phyloP scores from a whole-genome alignment of 2,888 invertebrate species.

The Salticus scenicus region DNA sequence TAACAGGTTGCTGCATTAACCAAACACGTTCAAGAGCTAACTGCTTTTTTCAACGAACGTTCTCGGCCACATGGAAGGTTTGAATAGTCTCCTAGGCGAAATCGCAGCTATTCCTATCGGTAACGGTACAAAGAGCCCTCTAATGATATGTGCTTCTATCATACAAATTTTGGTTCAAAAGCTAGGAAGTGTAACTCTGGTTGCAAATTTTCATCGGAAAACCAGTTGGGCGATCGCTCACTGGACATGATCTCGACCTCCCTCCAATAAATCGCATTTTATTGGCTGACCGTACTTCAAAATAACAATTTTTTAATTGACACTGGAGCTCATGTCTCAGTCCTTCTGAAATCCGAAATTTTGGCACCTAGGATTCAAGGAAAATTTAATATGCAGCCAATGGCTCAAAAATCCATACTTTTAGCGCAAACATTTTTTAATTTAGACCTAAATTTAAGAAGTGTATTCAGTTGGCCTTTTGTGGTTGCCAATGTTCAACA shows the following conservation, averaged over 20 bases:
- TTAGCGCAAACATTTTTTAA: no score
- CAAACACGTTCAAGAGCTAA: not conserved
- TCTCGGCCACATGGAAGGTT: no score
- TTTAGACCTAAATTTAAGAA: not conserved
- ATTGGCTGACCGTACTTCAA: not conserved
- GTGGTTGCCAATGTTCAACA: not conserved
- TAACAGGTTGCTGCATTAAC: not conserved
- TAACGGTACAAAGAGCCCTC: no score
- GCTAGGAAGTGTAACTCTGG: not conserved
- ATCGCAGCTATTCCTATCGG: no score
- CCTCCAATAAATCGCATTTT: no score
- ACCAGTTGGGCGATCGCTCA: not conserved
- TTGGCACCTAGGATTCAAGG: not conserved
- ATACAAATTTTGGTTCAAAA: not conserved
- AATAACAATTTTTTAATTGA: not conserved
- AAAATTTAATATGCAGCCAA: no score
- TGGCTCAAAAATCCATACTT: no score
- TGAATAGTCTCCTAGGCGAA: no score
- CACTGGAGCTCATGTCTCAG: not conserved
- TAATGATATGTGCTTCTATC: slow-evolving; percentile 1
- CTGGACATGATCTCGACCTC: no score
- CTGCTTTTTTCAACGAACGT: not conserved
- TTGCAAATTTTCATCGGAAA: not conserved
- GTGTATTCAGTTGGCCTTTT: not conserved
- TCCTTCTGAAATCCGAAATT: not conserved